Base-by-base conservation (phyloP, 2,888 invertebrate genomes). In the Platycnemis pennipes region DNA sequence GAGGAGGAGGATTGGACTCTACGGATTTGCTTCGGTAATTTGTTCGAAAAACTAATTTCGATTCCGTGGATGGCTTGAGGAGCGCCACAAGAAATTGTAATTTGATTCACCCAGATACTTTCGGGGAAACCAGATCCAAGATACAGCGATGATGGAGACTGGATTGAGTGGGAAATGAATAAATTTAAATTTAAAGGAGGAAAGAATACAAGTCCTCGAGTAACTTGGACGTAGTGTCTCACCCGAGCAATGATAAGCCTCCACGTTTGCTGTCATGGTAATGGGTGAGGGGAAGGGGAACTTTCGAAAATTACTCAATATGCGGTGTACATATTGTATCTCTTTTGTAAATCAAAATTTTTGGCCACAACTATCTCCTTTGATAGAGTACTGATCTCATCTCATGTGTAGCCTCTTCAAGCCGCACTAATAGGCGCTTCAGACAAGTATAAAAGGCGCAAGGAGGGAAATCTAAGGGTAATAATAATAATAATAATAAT, bases 1-100 rank as follows among this genome's bases (percentile, higher is more conserved):
- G n/a, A n/a, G n/a, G n/a, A 63, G 77, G 77, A 31, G 77, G 77
- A 37, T 77, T 37, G 77, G n/a, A 77, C 77, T 77, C 37, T n/a
- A 37, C 37, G 77, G 37, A 37, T 77, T 77, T 31, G 37, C 16
- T 77, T 77, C 37, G 77, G 31, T 11, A 77, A 37, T 63, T 37
- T 77, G 77, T 37, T 77, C 13, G 26, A 77, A 77, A 77, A 63
- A 77, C 31, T 69, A 69, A 77, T 77, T 37, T 77, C 77, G 31
- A 77, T 77, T 77, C 77, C 77, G 63, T 13, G 77, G 77, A 77
- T 77, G 77, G 77, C 77, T 37, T 13, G 31, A 13, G 37, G 13
- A 77, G 2, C 37, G 77, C 16, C 37, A 7, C 77, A 16, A 31
- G 77, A 37, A 77, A 77, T n/a, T 37, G 37, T 77, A 37, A 77